phyloP scores from a whole-genome alignment of 2,113 vertebrate species.

The Scytalopus superciliaris region DNA sequence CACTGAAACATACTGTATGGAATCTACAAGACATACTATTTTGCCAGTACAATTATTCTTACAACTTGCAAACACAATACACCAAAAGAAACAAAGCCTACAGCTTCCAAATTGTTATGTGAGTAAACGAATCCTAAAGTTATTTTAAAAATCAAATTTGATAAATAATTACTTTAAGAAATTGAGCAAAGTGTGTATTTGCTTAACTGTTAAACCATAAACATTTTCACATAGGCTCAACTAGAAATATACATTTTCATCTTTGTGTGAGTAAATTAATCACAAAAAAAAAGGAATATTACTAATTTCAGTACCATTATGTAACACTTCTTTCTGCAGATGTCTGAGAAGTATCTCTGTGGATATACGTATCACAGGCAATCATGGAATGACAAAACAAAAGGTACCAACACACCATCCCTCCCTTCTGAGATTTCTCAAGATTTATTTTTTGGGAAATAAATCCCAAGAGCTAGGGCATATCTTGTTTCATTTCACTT shows the following conservation, averaged over 20 bases:
- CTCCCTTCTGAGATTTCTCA: background rate
- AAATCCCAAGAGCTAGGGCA: background rate
- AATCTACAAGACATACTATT: background rate
- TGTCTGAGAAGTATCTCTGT: background rate
- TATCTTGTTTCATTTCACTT: background rate
- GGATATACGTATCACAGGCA: background rate
- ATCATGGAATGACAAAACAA: background rate
- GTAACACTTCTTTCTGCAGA: background rate
- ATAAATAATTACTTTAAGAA: background rate
- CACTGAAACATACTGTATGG: background rate
- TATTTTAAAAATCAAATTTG: background rate
- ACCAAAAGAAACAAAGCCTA: background rate
- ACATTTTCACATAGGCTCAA: background rate
- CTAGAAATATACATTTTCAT: background rate
- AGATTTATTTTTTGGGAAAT: background rate
- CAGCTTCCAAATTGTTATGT: background rate
- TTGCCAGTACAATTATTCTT: background rate
- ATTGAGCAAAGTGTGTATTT: background rate
- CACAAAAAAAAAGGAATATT: background rate
- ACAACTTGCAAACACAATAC: background rate
- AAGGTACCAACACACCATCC: background rate
- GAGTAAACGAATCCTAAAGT: background rate
- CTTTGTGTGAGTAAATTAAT: background rate
- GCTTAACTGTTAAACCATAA: background rate
- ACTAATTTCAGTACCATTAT: background rate